Evolutionary conservation across 2,113 vertebrate genomes (phyloP).

Genomic region (Stercorarius parasiticus): DNA sequence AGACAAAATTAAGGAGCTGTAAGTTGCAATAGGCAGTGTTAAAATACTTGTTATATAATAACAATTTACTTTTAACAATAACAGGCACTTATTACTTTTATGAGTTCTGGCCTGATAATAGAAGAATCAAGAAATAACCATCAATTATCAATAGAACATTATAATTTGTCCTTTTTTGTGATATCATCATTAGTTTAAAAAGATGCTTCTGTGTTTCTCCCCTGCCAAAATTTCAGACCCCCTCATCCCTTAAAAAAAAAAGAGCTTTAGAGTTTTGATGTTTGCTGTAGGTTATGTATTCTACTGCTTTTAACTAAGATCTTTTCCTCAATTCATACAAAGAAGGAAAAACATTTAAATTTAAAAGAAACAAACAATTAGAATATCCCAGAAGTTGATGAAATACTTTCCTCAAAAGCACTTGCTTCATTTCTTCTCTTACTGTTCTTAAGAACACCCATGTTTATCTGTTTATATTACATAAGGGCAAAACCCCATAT

Average conservation of each 20-base stretch:
- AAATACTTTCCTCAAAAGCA: neutral
- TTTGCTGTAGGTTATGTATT: neutral
- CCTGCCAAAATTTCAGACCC: constrained; percentile 64
- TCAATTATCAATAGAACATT: constrained; percentile 74
- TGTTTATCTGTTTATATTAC: neutral
- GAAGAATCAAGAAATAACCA: constrained; percentile 69
- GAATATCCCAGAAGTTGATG: neutral
- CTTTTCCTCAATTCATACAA: neutral
- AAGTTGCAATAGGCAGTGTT: constrained; percentile 64
- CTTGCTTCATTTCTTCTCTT: constrained; percentile 9
- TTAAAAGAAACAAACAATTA: neutral
- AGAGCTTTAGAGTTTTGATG: neutral
- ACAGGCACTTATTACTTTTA: constrained; percentile 69
- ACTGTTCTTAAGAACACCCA: neutral
- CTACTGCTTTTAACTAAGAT: neutral
- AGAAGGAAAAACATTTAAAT: neutral
- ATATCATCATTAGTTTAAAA: constrained; percentile 64
- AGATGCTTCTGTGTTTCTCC: constrained; percentile 42
- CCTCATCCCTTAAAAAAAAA: constrained; percentile 8
- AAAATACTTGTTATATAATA: constrained; percentile 71
- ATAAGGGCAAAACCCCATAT: neutral
- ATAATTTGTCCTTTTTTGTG: constrained; percentile 70
- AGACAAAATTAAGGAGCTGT: constrained; percentile 65
- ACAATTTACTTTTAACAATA: constrained; percentile 73
- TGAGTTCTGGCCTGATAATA: constrained; percentile 73